phyloP scores from a whole-genome alignment of 2,888 invertebrate genomes.

The Hermaeophaga mercurialis region DNA sequence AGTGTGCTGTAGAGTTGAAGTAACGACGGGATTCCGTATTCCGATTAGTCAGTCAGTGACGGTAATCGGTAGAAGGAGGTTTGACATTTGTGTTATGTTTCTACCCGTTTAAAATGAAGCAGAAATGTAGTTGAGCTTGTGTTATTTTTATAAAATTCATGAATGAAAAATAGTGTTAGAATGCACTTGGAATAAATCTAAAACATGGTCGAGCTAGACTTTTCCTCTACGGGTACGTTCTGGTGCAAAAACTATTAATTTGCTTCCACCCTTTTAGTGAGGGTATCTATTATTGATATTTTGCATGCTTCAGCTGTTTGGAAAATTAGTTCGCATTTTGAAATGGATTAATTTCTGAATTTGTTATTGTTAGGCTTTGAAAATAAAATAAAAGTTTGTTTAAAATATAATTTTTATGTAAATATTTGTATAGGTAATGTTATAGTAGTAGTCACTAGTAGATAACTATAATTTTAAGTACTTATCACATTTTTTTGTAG shows the following conservation, averaged over 20 bases:
- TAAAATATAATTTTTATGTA: too few species aligned
- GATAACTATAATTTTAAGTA: too few species aligned
- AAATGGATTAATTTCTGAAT: background rate
- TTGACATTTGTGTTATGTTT: constrained; percentile 7
- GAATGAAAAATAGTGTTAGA: constrained; percentile 50
- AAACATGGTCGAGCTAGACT: constrained; percentile 53
- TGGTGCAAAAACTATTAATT: constrained; percentile 34
- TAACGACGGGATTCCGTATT: background rate
- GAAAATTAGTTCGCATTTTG: constrained; percentile 10
- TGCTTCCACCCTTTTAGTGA: constrained; percentile 44
- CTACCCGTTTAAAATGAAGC: constrained; percentile 12
- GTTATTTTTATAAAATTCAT: constrained; percentile 42
- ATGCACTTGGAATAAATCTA: constrained; percentile 39
- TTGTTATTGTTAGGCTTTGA: too few species aligned
- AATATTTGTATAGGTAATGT: too few species aligned
- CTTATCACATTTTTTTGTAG: too few species aligned
- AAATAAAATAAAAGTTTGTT: too few species aligned
- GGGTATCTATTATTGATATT: constrained; percentile 52
- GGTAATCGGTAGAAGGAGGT: background rate
- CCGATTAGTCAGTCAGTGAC: constrained; percentile 13
- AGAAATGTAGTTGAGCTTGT: constrained; percentile 15
- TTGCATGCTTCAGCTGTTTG: constrained; percentile 32
- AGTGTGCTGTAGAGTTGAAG: background rate
- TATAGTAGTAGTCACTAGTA: too few species aligned
- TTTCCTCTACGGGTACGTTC: constrained; percentile 51